Evolutionary conservation across 2,888 invertebrate genomes (phyloP).

Genomic region (Amphipyra tragopoginis): DNA sequence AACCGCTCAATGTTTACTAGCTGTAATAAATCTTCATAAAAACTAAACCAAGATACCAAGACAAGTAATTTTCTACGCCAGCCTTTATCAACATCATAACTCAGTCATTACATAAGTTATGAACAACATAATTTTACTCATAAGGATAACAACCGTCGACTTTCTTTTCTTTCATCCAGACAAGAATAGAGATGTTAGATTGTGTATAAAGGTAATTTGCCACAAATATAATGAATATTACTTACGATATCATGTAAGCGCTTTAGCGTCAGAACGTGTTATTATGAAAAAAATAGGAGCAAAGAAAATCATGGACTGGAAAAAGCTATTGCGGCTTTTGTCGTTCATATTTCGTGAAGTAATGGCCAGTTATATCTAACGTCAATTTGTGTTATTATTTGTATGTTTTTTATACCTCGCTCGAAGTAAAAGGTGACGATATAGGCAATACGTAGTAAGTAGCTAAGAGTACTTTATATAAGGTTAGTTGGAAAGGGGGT

Average conservation of each 20-base stretch:
- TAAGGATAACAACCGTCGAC: background rate
- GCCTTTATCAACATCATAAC: background rate
- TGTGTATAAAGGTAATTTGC: conserved; percentile 19
- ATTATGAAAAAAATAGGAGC: conserved; percentile 28
- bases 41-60: too few species aligned
- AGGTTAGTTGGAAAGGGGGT: too few species aligned
- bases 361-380: conserved; percentile 35
- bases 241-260: conserved; percentile 28
- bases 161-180: conserved; percentile 3
- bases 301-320: conserved; percentile 31
- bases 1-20: too few species aligned
- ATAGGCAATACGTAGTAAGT: too few species aligned
- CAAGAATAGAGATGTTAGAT: background rate
- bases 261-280: conserved; percentile 16
- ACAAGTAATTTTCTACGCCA: too few species aligned
- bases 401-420: conserved; percentile 15
- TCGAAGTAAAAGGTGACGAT: too few species aligned
- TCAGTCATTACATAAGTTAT: conserved; percentile 1
- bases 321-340: conserved; percentile 24
- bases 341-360: conserved; percentile 31
- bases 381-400: conserved; percentile 33
- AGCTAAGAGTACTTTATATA: too few species aligned
- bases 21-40: too few species aligned
- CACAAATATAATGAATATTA: conserved; percentile 23
- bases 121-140: conserved; percentile 1